Evolutionary conservation across 2,113 vertebrate species (phyloP), one percentile per base, ranked within the genome.

Genomic region (Halichoeres trimaculatus): DNA sequence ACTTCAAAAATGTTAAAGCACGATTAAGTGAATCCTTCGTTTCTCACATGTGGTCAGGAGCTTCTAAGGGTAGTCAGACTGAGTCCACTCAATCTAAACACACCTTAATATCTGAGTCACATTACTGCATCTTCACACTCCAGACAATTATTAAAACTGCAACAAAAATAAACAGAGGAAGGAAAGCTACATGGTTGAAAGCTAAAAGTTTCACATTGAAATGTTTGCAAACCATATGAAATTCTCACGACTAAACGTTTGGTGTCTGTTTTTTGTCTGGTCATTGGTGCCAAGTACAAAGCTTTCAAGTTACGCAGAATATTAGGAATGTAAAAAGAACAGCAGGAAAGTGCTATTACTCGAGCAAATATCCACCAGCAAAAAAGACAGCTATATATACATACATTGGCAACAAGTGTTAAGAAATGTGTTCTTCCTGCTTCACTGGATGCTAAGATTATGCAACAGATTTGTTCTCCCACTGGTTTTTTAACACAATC

Each of bases 381-480:
- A 60, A 82, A 65, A 57, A 24, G n/a, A 30, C 36, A 40, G 80
- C 57, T 30, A 30, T 30, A 30, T 30, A 30, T 30, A 75, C 57
- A 66, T 47, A 36, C 12, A 82, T 90, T 92, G 93, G 92, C 93
- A 93, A 83, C 60, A 78, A 76, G 59, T 64, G 56, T 22, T 12
- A 56, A 16, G 30, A 64, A 77, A 85, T 36, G 8, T 13, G 71
- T 69, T 75, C 35, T 19, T 70, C 13, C 40, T 47, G 43, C 41
- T 55, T 20, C 12, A 12, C 10, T 56, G 24, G 26, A 43, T 43
- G 41, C 10, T 72, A 51, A 70, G 40, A 23, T 17, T 34, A 56
- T 61, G 47, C 64, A 40, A 62, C n/a, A 76, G 56, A 64, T 80
- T 63, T 54, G 20, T 50, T 30, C 12, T 9, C 54, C 24, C 14